Evolutionary conservation across 2,113 vertebrate genomes (phyloP).

Genomic region (Spilogale gracilis): DNA sequence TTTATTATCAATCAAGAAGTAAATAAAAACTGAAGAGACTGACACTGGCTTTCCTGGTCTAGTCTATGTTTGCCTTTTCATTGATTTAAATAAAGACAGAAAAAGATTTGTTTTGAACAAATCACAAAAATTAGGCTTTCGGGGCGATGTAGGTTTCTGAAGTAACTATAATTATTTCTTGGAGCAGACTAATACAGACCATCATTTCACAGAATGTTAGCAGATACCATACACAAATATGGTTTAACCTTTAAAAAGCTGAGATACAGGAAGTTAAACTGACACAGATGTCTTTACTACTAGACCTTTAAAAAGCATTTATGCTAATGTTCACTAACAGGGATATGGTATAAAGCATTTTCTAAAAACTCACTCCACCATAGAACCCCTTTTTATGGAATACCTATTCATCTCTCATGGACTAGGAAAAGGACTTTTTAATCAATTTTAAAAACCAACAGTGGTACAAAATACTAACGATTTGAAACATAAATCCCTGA

Average conservation of each 20-base stretch:
- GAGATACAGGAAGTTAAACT: not conserved
- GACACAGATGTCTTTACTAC: not conserved
- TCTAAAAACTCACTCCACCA: not conserved
- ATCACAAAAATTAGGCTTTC: not conserved
- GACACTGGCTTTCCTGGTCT: not conserved
- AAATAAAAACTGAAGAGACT: not conserved
- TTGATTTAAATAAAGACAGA: not conserved
- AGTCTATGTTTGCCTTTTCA: not conserved
- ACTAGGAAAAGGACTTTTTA: constrained; percentile 33
- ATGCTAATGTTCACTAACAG: not conserved
- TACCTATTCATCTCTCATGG: not conserved
- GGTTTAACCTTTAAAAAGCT: not conserved
- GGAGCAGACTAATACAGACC: not conserved
- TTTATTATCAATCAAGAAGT: not conserved
- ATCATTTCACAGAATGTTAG: not conserved
- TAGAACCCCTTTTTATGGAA: not conserved
- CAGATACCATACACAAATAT: not conserved
- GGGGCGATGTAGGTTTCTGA: not conserved
- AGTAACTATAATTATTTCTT: constrained; percentile 16
- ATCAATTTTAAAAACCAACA: not conserved
- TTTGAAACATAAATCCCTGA: not conserved
- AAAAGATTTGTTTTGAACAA: not conserved
- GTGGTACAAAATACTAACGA: not conserved
- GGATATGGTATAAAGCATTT: not conserved
- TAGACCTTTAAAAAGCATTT: not conserved